Percentiles rank a stretch among this genome's conserved stretches.
Evolutionary conservation across 2,888 invertebrate genomes (phyloP).

Genomic region (Volucella zonaria): DNA sequence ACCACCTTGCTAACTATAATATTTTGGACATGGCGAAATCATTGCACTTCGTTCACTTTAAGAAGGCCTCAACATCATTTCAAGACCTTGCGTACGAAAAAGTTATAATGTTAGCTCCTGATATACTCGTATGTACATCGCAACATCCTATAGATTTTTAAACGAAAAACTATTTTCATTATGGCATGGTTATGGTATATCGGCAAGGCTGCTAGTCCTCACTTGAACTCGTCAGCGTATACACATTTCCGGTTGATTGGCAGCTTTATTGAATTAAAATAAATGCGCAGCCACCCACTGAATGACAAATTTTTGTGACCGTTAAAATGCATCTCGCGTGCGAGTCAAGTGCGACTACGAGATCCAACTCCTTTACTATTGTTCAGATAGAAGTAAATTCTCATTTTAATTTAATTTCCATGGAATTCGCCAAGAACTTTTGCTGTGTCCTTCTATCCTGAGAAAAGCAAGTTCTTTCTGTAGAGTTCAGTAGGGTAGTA

Average conservation of each 20-base stretch:
- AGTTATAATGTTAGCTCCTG: no score
- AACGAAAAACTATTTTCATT: no score
- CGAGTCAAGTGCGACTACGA: background rate
- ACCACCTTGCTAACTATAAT: no score
- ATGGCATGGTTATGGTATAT: no score
- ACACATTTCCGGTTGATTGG: slow-evolving; percentile 38
- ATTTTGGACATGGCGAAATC: no score
- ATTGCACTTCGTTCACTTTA: no score
- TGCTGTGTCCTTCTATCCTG: background rate
- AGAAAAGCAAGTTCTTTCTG: background rate
- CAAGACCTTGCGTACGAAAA: no score
- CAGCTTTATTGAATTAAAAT: slow-evolving; percentile 57
- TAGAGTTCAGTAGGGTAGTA: no score
- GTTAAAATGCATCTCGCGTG: background rate
- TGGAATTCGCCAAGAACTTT: slow-evolving; percentile 47
- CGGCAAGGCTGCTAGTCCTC: no score
- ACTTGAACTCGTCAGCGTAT: background rate
- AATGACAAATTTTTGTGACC: slow-evolving; percentile 8
- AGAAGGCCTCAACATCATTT: no score
- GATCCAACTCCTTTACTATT: background rate
- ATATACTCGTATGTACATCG: no score
- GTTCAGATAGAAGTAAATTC: slow-evolving; percentile 22
- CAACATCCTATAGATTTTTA: no score
- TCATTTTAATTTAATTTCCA: slow-evolving; percentile 60
- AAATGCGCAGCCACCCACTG: background rate